Evolutionary conservation across 2,888 invertebrate genomes (phyloP), one percentile per base, ranked within the genome.

Genomic region (Cryptophagus acutangulus): DNA sequence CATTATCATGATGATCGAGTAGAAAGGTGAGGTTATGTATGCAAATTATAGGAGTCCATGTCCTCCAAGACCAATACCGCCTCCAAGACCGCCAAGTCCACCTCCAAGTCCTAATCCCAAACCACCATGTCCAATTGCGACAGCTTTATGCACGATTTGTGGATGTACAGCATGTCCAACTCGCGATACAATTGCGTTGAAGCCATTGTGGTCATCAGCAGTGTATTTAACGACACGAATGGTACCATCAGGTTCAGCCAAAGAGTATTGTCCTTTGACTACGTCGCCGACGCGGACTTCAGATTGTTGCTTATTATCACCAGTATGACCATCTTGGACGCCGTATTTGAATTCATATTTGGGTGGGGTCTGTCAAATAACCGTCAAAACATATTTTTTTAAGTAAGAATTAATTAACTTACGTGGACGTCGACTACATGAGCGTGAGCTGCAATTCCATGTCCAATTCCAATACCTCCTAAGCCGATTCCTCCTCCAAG

Each of bases 181-280:
- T 38, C 54, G 57, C 29, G 57, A 53, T 12, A 62, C 62, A 9
- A 59, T 55, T 31, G 64, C 65, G 38, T 62, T 63, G 66, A 67
- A 79, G 46, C 79, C 79, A 64, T 20, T 68, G 59, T 63, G 61
- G 51, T 77, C 74, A 51, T 78, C 78, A 17, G 78, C 79, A 56
- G 74, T 76, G 67, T 79, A 79, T 53, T 78, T 78, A 18, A 79
- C 79, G 55, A 75, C 78, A 62, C 79, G 72, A 61, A 70, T 67
- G 38, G 77, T 71, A 55, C 79, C 79, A 52, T 77, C 78, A 8
- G 79, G 77, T 52, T 79, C 78, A 26, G 77, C 66, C 2, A 79
- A 71, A 52, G 76, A 76, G 59, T 79, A 79, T 12, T 75, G 76
- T 17, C 78, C 79, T 59, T 74, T 71, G 30, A 79, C 79, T 20